Conservation (phyloP, 1,140 invertebrate genomes). For the Papilio aristodemus region DNA sequence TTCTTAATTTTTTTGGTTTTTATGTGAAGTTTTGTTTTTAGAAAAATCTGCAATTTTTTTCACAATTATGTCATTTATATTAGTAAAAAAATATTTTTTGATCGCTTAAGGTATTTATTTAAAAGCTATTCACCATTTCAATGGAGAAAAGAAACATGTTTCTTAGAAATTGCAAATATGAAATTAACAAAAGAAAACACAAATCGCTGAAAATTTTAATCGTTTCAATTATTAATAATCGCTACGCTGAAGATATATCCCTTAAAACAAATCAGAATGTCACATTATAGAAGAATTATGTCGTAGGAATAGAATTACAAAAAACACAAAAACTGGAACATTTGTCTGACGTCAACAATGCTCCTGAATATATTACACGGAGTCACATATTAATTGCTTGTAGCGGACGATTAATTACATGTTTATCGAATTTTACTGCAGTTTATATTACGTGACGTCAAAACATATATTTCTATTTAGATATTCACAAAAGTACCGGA, state of each 20-base stretch:
- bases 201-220: slow-evolving; percentile 21
- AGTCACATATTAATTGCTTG: slow-evolving; percentile 55
- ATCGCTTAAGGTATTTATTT: too few species aligned
- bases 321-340: slow-evolving; percentile 49
- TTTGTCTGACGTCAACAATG: slow-evolving; percentile 63
- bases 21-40: too few species aligned
- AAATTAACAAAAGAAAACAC: background rate
- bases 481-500: slow-evolving; percentile 4
- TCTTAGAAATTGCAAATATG: background rate
- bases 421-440: slow-evolving; percentile 52
- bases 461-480: slow-evolving; percentile 39
- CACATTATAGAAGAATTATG: slow-evolving; percentile 68
- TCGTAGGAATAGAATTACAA: slow-evolving; percentile 36
- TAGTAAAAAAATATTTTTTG: too few species aligned
- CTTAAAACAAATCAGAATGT: slow-evolving; percentile 51
- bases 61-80: too few species aligned
- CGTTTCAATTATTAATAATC: slow-evolving; percentile 17
- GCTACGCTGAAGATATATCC: slow-evolving; percentile 27
- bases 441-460: slow-evolving; percentile 47
- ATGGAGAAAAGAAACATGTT: background rate
- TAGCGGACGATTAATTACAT: slow-evolving; percentile 55
- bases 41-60: too few species aligned
- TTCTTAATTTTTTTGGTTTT: too few species aligned
- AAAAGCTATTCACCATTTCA: background rate
- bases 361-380: slow-evolving; percentile 49